Conservation (phyloP, 2,888 invertebrate genomes). For the Drosophila gaucha region DNA sequence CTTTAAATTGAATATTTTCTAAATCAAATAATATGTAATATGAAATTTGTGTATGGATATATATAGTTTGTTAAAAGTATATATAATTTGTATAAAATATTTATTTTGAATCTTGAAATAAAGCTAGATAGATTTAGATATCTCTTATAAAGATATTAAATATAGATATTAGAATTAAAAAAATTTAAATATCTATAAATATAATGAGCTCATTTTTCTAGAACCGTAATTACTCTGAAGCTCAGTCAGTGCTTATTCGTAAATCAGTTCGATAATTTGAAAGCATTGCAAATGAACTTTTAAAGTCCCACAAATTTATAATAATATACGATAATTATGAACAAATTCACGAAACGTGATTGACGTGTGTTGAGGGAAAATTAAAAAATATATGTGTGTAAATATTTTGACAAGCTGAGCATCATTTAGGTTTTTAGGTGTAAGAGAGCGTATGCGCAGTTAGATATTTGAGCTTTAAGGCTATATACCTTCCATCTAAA, state of each 20-base stretch:
- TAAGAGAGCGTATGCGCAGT: constrained; percentile 22
- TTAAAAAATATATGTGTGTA: neutral
- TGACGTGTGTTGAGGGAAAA: constrained; percentile 35
- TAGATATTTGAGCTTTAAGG: constrained; percentile 13
- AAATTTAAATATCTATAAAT: neutral
- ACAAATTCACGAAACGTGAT: constrained; percentile 54
- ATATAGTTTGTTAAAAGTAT: too few species aligned
- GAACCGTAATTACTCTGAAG: neutral
- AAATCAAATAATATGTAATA: too few species aligned
- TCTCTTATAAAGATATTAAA: too few species aligned
- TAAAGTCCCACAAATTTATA: constrained; percentile 42
- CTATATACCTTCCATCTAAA: too few species aligned
- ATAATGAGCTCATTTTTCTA: neutral
- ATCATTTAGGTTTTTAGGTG: constrained; percentile 30
- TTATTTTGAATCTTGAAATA: too few species aligned
- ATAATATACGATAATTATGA: constrained; percentile 49
- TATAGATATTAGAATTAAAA: neutral
- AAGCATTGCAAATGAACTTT: constrained; percentile 17
- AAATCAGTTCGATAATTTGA: constrained; percentile 19
- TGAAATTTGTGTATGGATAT: too few species aligned
- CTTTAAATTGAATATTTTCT: neutral
- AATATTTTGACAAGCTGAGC: constrained; percentile 46
- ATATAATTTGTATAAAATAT: too few species aligned
- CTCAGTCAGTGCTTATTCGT: constrained; percentile 3
- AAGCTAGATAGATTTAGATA: too few species aligned